Base-by-base conservation (phyloP, 2,888 invertebrate species). In the Meteorus colon region DNA sequence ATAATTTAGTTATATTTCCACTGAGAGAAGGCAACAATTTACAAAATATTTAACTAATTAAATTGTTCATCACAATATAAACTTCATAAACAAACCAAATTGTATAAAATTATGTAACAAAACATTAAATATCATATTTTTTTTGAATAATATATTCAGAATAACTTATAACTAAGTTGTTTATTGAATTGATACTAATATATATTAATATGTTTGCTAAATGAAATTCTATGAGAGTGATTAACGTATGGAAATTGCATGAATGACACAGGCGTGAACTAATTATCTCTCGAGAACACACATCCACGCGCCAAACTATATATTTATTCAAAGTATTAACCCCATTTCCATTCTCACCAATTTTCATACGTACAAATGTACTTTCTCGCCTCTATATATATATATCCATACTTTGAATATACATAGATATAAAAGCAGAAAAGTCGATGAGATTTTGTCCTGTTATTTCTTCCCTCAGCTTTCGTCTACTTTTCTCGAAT, bases 361-460 rank as follows among this genome's bases (percentile, higher is more conserved):
- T 48, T 48, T 48, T 48, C 48, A 16, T 48, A n/a, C 14, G 16
- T n/a, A 48, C n/a, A 48, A 48, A 48, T 55, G 0, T 55, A 19
- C 19, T 19, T 6, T 6, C n/a, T 55, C 8, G 8, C 10, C n/a
- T 51, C n/a, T 16, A n/a, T 51, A n/a, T 19, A 4, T 4, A 16
- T 24, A 27, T 48, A 27, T 27, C 10, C 31, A 51, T 29, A 29
- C 29, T n/a, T 19, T 29, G 12, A 41, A 41, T 41, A 41, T 68
- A n/a, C 31, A 51, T 51, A 29, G 51, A 29, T 29, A 55, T 16
- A 27, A 29, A 68, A 68, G 31, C 5, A 51, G 68, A 67, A 34
- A 34, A 37, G 51, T 59, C 59, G 34, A 37, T 34, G 37, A 65
- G 37, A 65, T 65, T 65, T 65, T 41, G 4, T 41, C 14, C 41